A percentile compares a stretch with the other conserved stretches of the same genome.
These are phyloP conservation scores for Orthosia gothica DNA, from an alignment of 2,888 invertebrate genomes.

Conservation along the genomic window DNA sequence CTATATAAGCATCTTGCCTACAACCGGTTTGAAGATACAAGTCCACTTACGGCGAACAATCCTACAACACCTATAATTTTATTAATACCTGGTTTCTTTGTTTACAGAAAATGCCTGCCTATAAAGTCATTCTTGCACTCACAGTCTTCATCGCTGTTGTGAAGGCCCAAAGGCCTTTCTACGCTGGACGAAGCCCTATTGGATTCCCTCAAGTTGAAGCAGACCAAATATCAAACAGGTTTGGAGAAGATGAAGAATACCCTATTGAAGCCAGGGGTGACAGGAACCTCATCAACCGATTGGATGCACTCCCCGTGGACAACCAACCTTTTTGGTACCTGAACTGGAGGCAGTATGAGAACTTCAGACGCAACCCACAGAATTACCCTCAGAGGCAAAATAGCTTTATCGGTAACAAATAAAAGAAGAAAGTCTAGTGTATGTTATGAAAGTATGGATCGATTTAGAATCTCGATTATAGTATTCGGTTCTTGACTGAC, in stretches of 20 bases:
- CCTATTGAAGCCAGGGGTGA: conserved; percentile 90
- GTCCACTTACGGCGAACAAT: conserved; percentile 1
- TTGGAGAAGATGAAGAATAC: conserved; percentile 86
- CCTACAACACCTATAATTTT: conserved; percentile 17
- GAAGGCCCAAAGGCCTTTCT: conserved; percentile 92
- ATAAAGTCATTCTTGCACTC: conserved; percentile 74
- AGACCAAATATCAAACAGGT: conserved; percentile 84
- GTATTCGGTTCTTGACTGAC: conserved; percentile 34
- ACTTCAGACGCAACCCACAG: conserved; percentile 79
- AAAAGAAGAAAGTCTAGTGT: conserved; percentile 14
- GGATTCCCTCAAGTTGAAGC: conserved; percentile 92
- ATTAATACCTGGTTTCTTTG: conserved; percentile 57
- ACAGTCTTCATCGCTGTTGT: conserved; percentile 73
- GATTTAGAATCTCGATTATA: conserved; percentile 23
- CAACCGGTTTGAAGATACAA: conserved; percentile 44
- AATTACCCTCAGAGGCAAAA: conserved; percentile 80
- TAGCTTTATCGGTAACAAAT: conserved; percentile 68
- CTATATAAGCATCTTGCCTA: not conserved
- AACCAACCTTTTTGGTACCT: conserved; percentile 63
- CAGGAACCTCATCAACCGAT: conserved; percentile 56
- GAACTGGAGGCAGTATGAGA: conserved; percentile 79
- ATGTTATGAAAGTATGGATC: conserved; percentile 22
- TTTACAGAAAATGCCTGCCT: conserved; percentile 76
- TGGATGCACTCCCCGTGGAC: conserved; percentile 52
- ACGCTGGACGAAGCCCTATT: conserved; percentile 91